Conservation (phyloP, 2,888 invertebrate genomes). For the Morpho helenor region DNA sequence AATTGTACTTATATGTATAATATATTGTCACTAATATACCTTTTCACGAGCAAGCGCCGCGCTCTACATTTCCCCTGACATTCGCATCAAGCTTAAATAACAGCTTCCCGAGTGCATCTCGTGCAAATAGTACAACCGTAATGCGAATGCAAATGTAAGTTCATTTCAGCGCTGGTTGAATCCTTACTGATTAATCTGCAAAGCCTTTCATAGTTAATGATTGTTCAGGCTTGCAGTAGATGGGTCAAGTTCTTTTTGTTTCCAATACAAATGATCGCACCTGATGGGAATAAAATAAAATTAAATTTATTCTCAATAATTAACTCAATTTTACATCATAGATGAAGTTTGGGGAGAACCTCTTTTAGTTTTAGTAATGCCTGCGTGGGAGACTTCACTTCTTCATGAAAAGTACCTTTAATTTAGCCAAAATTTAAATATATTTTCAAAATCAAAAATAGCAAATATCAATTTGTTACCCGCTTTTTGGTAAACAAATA, state of each 20-base stretch:
- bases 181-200: conserved; percentile 5
- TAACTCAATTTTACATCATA: neutral
- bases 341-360: too few species aligned
- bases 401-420: too few species aligned
- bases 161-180: conserved; percentile 7
- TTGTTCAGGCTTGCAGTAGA: neutral
- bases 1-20: neutral
- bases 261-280: too few species aligned
- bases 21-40: neutral
- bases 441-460: too few species aligned
- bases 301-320: neutral
- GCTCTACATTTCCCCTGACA: conserved; percentile 9
- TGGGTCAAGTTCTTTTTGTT: too few species aligned
- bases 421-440: too few species aligned
- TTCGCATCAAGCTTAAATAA: conserved; percentile 9
- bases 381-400: too few species aligned
- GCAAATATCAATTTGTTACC: too few species aligned
- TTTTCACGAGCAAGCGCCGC: conserved; percentile 1
- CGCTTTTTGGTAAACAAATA: too few species aligned
- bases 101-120: conserved; percentile 9
- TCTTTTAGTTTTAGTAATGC: too few species aligned
- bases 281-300: neutral
- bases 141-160: conserved; percentile 44
- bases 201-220: conserved; percentile 7
- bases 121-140: conserved; percentile 29